Base-by-base conservation (phyloP, 2,888 invertebrate genomes). In the Tetragonula carbonaria region DNA sequence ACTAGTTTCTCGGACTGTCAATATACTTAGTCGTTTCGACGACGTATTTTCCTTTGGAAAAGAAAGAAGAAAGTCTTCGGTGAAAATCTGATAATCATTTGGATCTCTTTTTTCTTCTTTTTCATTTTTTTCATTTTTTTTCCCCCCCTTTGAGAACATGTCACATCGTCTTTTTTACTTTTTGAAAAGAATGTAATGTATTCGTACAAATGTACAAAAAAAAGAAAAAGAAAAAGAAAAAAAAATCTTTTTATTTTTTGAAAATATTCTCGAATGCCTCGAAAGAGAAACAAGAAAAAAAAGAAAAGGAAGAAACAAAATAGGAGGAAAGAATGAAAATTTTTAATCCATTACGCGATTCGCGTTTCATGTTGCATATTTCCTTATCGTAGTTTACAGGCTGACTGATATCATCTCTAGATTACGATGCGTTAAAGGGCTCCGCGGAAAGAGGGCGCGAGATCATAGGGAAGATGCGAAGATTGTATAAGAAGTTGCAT, bases 401-500 rank as follows among this genome's bases (percentile, higher is more conserved):
- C 53, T 67, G 38, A 6, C n/a, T 28, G 74, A 84, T 84, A 75
- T 74, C 57, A 82, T 77, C 74, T 76, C 70, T 74, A 78, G 77
- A 84, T 84, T 84, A 78, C 71, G 80, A 77, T 45, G 63, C 85
- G 81, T 74, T 74, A 78, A 84, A 86, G 85, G 86, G 86, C 81
- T 65, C 68, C 21, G 78, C 70, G 82, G 86, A 85, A 76, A 86
- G 86, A 86, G 86, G 86, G 86, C 86, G 86, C 79, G 68, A 81
- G 86, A 81, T 76, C 78, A 53, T 81, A 77, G 85, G 78, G 85
- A 85, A 85, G 78, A 84, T 78, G 76, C 71, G 84, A 84, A 79
- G 84, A 84, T 80, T 75, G 85, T 85, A 85, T 79, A 81, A 85
- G 85, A 86, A 85, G 86, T 85, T 82, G 86, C 82, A 85, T 82